phyloP scores from a whole-genome alignment of 1,140 invertebrate species.

The Colletes gigas region DNA sequence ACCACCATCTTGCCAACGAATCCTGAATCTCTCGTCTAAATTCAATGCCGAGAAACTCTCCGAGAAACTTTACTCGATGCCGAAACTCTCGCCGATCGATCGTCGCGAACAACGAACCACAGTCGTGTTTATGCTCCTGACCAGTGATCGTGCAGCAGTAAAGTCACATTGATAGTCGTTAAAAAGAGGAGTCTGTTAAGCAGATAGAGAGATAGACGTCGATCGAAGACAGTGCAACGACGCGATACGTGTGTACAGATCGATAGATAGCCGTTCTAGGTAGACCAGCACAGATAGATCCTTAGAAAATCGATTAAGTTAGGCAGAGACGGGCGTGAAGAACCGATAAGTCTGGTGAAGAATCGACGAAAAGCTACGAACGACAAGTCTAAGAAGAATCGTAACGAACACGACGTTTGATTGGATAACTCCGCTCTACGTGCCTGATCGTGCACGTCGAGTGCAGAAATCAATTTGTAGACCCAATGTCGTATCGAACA shows the following conservation, averaged over 20 bases:
- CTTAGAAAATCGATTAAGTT: conserved; percentile 6
- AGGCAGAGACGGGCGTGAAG: background rate
- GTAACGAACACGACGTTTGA: too few species aligned
- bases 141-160: conserved; percentile 6
- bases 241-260: too few species aligned
- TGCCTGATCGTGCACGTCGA: too few species aligned
- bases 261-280: background rate
- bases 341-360: background rate
- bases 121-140: background rate
- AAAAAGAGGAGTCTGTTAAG: too few species aligned
- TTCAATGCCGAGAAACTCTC: background rate
- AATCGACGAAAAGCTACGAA: background rate
- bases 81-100: background rate
- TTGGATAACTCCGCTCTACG: too few species aligned
- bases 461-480: too few species aligned
- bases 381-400: background rate
- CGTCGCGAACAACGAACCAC: background rate
- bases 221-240: too few species aligned
- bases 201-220: too few species aligned
- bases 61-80: background rate
- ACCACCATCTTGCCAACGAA: conserved; percentile 70
- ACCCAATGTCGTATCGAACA: too few species aligned
- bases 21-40: conserved; percentile 66
- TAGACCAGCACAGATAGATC: conserved; percentile 1
- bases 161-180: too few species aligned